Conservation (phyloP, 1,140 invertebrate genomes). For the Musca domestica region DNA sequence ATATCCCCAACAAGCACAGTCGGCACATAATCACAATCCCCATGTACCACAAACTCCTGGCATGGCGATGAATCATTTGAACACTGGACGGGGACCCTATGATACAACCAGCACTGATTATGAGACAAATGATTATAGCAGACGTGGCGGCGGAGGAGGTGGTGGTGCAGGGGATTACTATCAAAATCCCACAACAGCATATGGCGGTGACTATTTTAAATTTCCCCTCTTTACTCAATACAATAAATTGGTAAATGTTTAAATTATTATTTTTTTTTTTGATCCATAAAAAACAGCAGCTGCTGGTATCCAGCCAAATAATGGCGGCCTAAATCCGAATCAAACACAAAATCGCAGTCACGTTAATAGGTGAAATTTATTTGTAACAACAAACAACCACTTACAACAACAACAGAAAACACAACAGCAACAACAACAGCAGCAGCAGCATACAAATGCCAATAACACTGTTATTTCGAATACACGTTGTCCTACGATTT, state of each 20-base stretch:
- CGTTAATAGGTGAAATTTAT: conserved; percentile 53
- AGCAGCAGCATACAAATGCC: conserved; percentile 23
- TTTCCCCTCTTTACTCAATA: not conserved
- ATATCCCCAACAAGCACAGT: conserved; percentile 34
- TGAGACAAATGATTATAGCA: conserved; percentile 42
- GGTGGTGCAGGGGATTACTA: conserved; percentile 36
- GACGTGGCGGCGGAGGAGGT: conserved; percentile 24
- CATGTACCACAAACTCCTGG: not conserved
- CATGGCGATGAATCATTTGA: conserved; percentile 27
- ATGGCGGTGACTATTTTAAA: conserved; percentile 36
- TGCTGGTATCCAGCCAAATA: conserved; percentile 34
- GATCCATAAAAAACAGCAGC: conserved; percentile 26
- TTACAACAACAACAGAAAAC: conserved; percentile 14
- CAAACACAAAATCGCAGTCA: conserved; percentile 52
- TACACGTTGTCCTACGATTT: conserved; percentile 23
- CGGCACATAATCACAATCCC: conserved; percentile 31
- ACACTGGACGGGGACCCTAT: conserved; percentile 35
- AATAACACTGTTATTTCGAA: conserved; percentile 17
- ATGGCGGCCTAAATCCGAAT: conserved; percentile 44
- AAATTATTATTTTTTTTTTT: conserved; percentile 9
- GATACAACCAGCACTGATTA: conserved; percentile 38
- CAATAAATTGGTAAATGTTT: conserved; percentile 12
- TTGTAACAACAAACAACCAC: conserved; percentile 28
- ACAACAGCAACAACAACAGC: conserved; percentile 28
- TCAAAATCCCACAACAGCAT: conserved; percentile 40